Evolutionary conservation across 2,797 vertebrate genomes (phyloP).

Genomic region (Sebastes trivittatus): DNA sequence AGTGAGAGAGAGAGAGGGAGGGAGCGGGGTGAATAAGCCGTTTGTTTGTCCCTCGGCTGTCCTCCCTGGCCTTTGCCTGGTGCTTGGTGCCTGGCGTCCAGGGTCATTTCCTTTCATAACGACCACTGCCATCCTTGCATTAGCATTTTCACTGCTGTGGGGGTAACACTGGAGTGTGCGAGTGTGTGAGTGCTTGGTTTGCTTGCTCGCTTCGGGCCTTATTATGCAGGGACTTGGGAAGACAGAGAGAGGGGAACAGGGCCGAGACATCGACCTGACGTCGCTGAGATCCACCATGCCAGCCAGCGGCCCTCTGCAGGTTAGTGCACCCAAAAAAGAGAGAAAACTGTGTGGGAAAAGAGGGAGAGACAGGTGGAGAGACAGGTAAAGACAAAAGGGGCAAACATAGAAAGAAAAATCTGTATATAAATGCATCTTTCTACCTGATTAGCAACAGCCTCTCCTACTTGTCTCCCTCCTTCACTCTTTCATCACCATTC

Average conservation of each 20-base stretch:
- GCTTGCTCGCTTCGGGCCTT: slow-evolving; percentile 3
- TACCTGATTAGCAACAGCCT: neutral
- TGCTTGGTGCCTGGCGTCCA: slow-evolving; percentile 66
- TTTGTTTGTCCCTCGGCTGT: slow-evolving; percentile 75
- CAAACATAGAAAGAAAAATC: neutral
- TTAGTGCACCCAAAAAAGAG: slow-evolving; percentile 55
- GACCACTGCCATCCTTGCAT: slow-evolving; percentile 62
- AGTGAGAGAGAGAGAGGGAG: neutral
- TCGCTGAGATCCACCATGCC: slow-evolving; percentile 82
- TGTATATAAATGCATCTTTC: neutral
- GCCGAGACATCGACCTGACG: slow-evolving; percentile 78
- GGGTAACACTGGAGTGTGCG: slow-evolving; percentile 18
- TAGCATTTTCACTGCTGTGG: slow-evolving; percentile 51
- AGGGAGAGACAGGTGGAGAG: neutral
- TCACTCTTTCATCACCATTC: slow-evolving; percentile 36
- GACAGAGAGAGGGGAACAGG: slow-evolving; percentile 74
- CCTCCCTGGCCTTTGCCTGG: slow-evolving; percentile 57
- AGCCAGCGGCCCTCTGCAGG: slow-evolving; percentile 76
- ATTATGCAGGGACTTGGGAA: slow-evolving; percentile 77
- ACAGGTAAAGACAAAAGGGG: neutral
- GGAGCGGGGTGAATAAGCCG: slow-evolving; percentile 70
- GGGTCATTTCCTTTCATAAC: slow-evolving; percentile 67
- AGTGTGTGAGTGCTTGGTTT: slow-evolving; percentile 20
- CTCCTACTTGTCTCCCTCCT: neutral
- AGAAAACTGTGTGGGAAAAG: neutral